phyloP scores from a whole-genome alignment of 2,797 vertebrate species.

The Leucoraja ocellata region DNA sequence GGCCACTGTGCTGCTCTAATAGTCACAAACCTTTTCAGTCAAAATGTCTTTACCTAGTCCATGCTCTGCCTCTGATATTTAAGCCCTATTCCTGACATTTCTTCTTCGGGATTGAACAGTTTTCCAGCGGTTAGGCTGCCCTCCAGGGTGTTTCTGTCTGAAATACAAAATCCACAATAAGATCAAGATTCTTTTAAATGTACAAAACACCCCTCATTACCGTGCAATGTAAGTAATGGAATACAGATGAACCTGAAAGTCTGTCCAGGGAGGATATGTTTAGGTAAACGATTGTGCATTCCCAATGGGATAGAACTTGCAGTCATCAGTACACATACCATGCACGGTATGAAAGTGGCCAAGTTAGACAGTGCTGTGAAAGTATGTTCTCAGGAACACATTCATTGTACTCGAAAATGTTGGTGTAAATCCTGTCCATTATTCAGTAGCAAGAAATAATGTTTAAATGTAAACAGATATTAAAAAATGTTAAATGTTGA shows the following conservation, averaged over 20 bases:
- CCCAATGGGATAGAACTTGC: constrained; percentile 50
- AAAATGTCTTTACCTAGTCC: constrained; percentile 51
- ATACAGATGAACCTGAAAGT: constrained; percentile 57
- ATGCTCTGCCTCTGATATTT: constrained; percentile 72
- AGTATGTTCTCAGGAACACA: not conserved
- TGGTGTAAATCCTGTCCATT: not conserved
- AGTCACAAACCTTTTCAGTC: no score
- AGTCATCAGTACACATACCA: constrained; percentile 43
- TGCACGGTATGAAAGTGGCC: not conserved
- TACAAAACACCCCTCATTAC: not conserved
- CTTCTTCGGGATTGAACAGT: constrained; percentile 66
- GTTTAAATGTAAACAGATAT: no score
- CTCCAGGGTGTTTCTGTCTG: constrained; percentile 60
- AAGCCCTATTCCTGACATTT: constrained; percentile 52
- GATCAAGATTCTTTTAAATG: not conserved
- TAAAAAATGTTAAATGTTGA: no score
- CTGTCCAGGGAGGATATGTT: constrained; percentile 43
- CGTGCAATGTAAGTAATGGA: constrained; percentile 55
- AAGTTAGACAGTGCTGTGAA: not conserved
- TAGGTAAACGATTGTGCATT: constrained; percentile 46
- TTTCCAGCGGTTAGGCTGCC: constrained; percentile 59
- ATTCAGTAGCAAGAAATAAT: no score
- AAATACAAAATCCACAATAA: not conserved
- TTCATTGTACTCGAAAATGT: not conserved
- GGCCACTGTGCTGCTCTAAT: not conserved